phyloP scores from a whole-genome alignment of 2,888 invertebrate genomes.

The Sarcophaga carnaria region DNA sequence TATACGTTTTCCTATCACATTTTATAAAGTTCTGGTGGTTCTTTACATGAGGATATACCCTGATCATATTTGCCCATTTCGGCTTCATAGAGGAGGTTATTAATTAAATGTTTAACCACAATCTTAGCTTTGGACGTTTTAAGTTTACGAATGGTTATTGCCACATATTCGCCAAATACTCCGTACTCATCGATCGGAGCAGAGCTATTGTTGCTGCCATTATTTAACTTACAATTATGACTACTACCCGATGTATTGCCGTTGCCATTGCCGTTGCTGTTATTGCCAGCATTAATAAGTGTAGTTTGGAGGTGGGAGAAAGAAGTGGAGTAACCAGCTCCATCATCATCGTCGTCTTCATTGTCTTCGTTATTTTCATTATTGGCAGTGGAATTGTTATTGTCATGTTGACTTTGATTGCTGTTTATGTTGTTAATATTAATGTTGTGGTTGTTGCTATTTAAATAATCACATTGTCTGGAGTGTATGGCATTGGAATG shows the following conservation, averaged over 20 bases:
- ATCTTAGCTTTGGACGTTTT: slow-evolving; percentile 80
- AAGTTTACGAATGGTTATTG: slow-evolving; percentile 79
- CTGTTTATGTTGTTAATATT: slow-evolving; percentile 46
- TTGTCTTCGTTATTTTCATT: background rate
- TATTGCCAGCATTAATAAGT: slow-evolving; percentile 46
- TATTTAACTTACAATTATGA: slow-evolving; percentile 25
- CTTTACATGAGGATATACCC: slow-evolving; percentile 79
- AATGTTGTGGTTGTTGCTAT: slow-evolving; percentile 66
- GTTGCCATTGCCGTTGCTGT: slow-evolving; percentile 27
- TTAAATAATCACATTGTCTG: slow-evolving; percentile 66
- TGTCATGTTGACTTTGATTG: slow-evolving; percentile 40
- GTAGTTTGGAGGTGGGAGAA: slow-evolving; percentile 56
- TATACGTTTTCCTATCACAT: slow-evolving; percentile 73
- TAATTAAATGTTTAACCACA: slow-evolving; percentile 80
- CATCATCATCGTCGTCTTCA: slow-evolving; percentile 15
- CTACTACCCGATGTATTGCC: slow-evolving; percentile 17
- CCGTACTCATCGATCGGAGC: slow-evolving; percentile 77
- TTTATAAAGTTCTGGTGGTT: slow-evolving; percentile 80
- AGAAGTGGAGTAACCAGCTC: slow-evolving; percentile 55
- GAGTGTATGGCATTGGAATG: slow-evolving; percentile 77
- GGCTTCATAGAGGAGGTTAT: slow-evolving; percentile 79
- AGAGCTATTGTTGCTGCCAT: slow-evolving; percentile 18
- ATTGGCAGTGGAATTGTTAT: background rate
- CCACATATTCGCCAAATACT: slow-evolving; percentile 80
- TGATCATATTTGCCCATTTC: slow-evolving; percentile 80